Base-by-base conservation (phyloP, 1,140 invertebrate genomes). In the Scylla paramamosain region DNA sequence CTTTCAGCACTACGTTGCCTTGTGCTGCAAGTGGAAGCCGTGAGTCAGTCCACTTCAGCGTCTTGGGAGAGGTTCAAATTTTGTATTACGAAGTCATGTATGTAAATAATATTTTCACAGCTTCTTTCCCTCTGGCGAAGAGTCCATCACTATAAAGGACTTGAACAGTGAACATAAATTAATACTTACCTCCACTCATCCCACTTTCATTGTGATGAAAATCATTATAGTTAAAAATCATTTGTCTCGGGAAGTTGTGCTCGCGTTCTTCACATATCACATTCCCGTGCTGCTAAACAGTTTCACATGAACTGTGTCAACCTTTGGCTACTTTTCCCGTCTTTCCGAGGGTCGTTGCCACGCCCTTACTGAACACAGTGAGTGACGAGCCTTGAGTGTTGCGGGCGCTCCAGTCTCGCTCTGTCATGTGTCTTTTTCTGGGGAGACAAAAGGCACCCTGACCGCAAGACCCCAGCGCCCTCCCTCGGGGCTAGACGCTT, bases 391-490 rank as follows among this genome's bases (percentile, higher is more conserved):
- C 88, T 90, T 93, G 87, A 93, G 92, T 93, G 91, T 39, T 59
- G 28, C 59, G n/a, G 28, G 48, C 83, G 92, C 92, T 93, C 45
- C 31, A 84, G 87, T 93, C 87, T 89, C 29, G 88, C 39, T 48
- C 93, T 52, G 95, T 95, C 95, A 93, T 28, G 92, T 93, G 95
- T 95, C 95, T 95, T 95, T 95, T 95, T 95, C 95, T 95, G 95
- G 95, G 95, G 95, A 95, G 95, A 95, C 95, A 95, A 95, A 90
- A 86, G 95, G 93, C 95, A 93, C 67, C 14, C 39, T 95, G 95
- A 95, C 95, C 45, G 32, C 59, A 45, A 45, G n/a, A 48, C 46
- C 52, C 0, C 46, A 67, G 46, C 92, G 45, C 92, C 89, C 77
- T 92, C 95, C 92, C 89, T 93, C 77, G 31, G 39, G 92, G 90